Evolutionary conservation across 2,113 vertebrate species (phyloP).

Genomic region (Garra rufa): DNA sequence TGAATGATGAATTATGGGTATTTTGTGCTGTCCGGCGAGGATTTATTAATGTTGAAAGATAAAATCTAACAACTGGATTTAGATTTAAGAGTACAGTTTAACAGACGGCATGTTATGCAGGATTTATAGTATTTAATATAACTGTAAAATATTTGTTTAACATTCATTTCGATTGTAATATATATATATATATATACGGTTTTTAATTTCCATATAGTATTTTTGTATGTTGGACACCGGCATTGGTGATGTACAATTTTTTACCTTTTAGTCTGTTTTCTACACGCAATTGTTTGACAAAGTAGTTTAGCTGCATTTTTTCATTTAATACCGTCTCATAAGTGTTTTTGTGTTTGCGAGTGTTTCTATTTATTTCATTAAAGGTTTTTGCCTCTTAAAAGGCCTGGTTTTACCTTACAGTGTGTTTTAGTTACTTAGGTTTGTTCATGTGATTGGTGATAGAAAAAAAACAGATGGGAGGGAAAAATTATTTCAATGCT

Average conservation of each 20-base stretch:
- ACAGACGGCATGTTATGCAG: conserved; percentile 6
- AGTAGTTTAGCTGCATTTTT: background rate
- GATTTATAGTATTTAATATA: conserved; percentile 24
- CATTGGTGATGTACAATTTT: conserved; percentile 19
- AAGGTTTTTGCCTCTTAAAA: conserved; percentile 5
- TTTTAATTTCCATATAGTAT: conserved; percentile 37
- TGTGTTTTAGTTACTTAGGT: background rate
- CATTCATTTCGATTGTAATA: conserved; percentile 30
- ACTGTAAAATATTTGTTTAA: conserved; percentile 32
- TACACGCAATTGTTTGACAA: background rate
- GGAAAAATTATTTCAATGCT: too few relatives aligned
- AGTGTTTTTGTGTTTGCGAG: background rate
- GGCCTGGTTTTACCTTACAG: background rate
- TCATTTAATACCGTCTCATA: background rate
- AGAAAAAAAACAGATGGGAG: too few relatives aligned
- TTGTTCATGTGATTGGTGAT: too few relatives aligned
- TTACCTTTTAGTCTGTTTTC: conserved; percentile 27
- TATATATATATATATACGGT: background rate
- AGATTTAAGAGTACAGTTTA: conserved; percentile 12
- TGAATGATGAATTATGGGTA: conserved; percentile 17
- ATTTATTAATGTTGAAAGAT: background rate
- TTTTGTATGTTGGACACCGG: conserved; percentile 27
- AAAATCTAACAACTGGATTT: conserved; percentile 14
- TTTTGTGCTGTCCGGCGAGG: background rate
- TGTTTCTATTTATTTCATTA: conserved; percentile 43